A percentile compares a stretch with the other conserved stretches of the same genome.
Conservation (phyloP, 2,797 vertebrate genomes). For the Falco rusticolus region DNA sequence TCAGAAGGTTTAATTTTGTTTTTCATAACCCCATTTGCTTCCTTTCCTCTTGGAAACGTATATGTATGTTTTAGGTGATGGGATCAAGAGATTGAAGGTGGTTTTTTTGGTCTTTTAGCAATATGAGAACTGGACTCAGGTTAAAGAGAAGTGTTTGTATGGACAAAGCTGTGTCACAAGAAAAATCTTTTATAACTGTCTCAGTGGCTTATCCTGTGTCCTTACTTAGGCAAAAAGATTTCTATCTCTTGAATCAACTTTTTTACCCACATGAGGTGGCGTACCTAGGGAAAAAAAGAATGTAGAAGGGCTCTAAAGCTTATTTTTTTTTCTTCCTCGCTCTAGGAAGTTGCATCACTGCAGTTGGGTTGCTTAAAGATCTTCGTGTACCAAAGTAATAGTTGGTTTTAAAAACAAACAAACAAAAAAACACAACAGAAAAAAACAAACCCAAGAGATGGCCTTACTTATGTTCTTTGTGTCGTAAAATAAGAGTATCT, state of each 20-base stretch:
- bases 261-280: neutral
- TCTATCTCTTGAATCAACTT: neutral
- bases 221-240: neutral
- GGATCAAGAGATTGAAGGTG: neutral
- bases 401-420: neutral
- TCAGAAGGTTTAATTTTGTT: neutral
- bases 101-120: neutral
- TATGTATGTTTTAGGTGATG: neutral
- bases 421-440: neutral
- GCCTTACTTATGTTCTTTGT: neutral
- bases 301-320: neutral
- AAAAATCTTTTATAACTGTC: neutral
- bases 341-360: too few species aligned
- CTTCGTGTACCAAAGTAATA: neutral
- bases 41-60: neutral
- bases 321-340: neutral
- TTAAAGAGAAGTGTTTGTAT: neutral
- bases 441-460: neutral
- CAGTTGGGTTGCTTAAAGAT: neutral
- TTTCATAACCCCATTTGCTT: neutral
- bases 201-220: neutral
- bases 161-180: accelerated
- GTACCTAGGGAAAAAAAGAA: neutral
- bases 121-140: neutral
- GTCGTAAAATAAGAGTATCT: neutral